Evolutionary conservation across 2,888 invertebrate genomes (phyloP).

Genomic region (Pachycephus smyrnensis): DNA sequence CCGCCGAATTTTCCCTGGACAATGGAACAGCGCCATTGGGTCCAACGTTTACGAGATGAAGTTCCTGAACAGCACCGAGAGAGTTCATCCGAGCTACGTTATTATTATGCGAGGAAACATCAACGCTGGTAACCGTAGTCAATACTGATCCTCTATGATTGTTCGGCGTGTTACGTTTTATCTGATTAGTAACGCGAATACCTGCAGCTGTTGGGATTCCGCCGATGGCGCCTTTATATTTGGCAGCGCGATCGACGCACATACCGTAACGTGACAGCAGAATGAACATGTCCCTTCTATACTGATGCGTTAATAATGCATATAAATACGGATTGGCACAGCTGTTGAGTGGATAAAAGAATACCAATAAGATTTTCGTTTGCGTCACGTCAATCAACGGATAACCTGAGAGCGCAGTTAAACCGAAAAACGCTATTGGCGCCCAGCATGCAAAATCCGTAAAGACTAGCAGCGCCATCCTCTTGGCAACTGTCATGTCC

Average conservation of each 20-base stretch:
- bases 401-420: slow-evolving; percentile 74
- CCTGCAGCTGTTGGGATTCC: slow-evolving; percentile 53
- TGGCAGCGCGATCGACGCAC: slow-evolving; percentile 65
- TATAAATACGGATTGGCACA: slow-evolving; percentile 79
- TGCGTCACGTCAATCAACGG: slow-evolving; percentile 72
- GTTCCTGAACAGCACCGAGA: slow-evolving; percentile 51
- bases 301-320: slow-evolving; percentile 76
- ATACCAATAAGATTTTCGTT: slow-evolving; percentile 73
- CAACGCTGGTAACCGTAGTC: slow-evolving; percentile 65
- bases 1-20: slow-evolving; percentile 1
- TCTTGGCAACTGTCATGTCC: slow-evolving; percentile 72
- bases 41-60: neutral
- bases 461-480: slow-evolving; percentile 77
- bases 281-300: slow-evolving; percentile 72
- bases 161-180: slow-evolving; percentile 28
- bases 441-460: slow-evolving; percentile 75
- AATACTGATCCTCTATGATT: slow-evolving; percentile 60
- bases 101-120: slow-evolving; percentile 56
- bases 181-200: slow-evolving; percentile 10
- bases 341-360: slow-evolving; percentile 78
- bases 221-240: slow-evolving; percentile 67
- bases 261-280: slow-evolving; percentile 69
- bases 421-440: slow-evolving; percentile 76
- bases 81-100: slow-evolving; percentile 48
- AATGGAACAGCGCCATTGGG: neutral